Evolutionary conservation across 2,888 invertebrate genomes (phyloP).

Genomic region (Drosophila suboccidentalis): DNA sequence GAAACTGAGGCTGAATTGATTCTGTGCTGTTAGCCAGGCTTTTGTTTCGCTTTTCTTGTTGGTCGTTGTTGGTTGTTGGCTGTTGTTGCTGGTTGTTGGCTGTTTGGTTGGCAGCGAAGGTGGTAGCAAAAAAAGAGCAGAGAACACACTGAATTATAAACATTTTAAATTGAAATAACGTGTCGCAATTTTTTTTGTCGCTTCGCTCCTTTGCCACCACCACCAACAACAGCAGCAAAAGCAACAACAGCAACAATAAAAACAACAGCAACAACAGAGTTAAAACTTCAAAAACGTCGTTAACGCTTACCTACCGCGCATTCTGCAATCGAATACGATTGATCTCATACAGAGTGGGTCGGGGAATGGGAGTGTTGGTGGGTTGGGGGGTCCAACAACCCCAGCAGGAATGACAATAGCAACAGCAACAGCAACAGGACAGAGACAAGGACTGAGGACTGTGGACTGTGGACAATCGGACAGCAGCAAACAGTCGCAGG

Average conservation of each 20-base stretch:
- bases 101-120: slow-evolving; percentile 41
- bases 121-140: slow-evolving; percentile 40
- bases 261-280: slow-evolving; percentile 27
- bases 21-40: slow-evolving; percentile 22
- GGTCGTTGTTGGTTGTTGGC: slow-evolving; percentile 28
- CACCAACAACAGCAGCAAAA: slow-evolving; percentile 17
- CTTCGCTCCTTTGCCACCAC: slow-evolving; percentile 48
- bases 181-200: slow-evolving; percentile 79
- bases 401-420: slow-evolving; percentile 61
- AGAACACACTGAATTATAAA: slow-evolving; percentile 78
- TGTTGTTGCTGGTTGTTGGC: slow-evolving; percentile 41
- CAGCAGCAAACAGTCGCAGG: slow-evolving; percentile 63
- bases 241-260: slow-evolving; percentile 2
- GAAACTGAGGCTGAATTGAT: slow-evolving; percentile 19
- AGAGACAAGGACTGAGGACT: slow-evolving; percentile 32
- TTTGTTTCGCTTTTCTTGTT: slow-evolving; percentile 39
- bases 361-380: neutral
- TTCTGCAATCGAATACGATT: slow-evolving; percentile 84
- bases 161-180: slow-evolving; percentile 84
- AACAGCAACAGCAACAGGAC: slow-evolving; percentile 42
- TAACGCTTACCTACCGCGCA: slow-evolving; percentile 84
- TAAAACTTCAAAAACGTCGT: slow-evolving; percentile 79
- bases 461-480: slow-evolving; percentile 28
- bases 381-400: slow-evolving; percentile 36
- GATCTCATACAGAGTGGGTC: slow-evolving; percentile 74